Evolutionary conservation across 2,888 invertebrate species (phyloP).

Genomic region (Sipha maydis): DNA sequence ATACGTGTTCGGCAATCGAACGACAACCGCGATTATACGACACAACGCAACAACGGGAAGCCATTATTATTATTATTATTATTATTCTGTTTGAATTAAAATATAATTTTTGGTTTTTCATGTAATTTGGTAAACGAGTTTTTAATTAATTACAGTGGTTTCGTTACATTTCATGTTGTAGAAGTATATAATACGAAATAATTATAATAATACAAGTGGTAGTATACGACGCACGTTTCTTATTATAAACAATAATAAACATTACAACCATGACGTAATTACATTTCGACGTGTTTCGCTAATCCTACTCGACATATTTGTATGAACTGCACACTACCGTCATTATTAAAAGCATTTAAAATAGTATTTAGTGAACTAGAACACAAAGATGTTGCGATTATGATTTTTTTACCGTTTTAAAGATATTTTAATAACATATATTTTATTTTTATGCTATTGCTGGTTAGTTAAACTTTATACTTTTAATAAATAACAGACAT

Average conservation of each 20-base stretch:
- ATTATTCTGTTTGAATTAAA: conserved; percentile 30
- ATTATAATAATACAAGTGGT: neutral
- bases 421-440: no score
- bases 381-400: no score
- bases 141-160: conserved; percentile 51
- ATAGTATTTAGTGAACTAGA: no score
- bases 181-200: neutral
- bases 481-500: neutral
- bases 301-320: neutral
- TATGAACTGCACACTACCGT: no score
- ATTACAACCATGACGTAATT: neutral
- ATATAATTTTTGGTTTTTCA: conserved; percentile 18
- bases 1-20: neutral
- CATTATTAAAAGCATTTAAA: no score
- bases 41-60: neutral
- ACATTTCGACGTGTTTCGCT: neutral
- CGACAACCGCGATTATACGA: neutral
- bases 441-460: neutral
- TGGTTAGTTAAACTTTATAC: neutral
- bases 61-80: conserved; percentile 14
- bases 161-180: neutral
- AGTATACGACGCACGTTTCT: neutral
- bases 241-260: neutral
- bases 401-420: no score
- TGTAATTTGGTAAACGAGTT: conserved; percentile 56